A percentile compares a stretch with the other conserved stretches of the same genome.
These are phyloP conservation scores for Xenentodon cancila DNA, from an alignment of 2,797 vertebrate species.

Conservation along the genomic window DNA sequence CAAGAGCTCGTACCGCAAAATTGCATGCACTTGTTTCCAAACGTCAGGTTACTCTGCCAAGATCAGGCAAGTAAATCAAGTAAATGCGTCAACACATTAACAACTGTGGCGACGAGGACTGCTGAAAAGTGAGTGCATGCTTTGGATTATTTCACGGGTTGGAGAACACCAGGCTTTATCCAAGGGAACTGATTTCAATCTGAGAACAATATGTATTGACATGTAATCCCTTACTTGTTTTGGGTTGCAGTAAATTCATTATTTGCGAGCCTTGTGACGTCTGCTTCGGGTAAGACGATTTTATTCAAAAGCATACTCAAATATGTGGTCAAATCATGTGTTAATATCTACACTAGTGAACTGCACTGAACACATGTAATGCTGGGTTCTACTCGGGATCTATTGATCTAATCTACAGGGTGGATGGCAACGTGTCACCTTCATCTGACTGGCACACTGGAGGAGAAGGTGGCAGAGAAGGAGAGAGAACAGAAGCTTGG, in stretches of 20 bases:
- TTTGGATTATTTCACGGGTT: background rate
- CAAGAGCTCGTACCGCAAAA: background rate
- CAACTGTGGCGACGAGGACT: background rate
- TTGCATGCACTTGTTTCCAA: background rate
- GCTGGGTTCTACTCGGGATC: slow-evolving; percentile 44
- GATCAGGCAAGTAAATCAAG: background rate
- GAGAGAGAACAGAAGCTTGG: slow-evolving; percentile 35
- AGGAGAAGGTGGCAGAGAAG: slow-evolving; percentile 54
- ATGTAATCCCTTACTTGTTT: too few species aligned
- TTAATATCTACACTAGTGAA: slow-evolving; percentile 52
- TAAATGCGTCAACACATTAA: background rate
- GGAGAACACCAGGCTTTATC: background rate
- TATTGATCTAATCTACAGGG: slow-evolving; percentile 64
- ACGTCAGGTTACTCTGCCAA: slow-evolving; percentile 1
- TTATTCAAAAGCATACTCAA: slow-evolving; percentile 23
- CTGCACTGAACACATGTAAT: slow-evolving; percentile 25
- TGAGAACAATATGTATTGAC: background rate
- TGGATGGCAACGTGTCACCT: slow-evolving; percentile 73
- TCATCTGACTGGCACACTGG: slow-evolving; percentile 70
- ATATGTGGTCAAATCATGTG: slow-evolving; percentile 25
- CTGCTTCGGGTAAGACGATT: slow-evolving; percentile 52
- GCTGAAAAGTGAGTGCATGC: background rate
- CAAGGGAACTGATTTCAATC: background rate
- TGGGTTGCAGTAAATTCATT: background rate
- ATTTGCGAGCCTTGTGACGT: background rate